Evolutionary conservation across 2,888 invertebrate species (phyloP), one percentile per base, ranked within the genome.

Genomic region (Plebejus melissa): DNA sequence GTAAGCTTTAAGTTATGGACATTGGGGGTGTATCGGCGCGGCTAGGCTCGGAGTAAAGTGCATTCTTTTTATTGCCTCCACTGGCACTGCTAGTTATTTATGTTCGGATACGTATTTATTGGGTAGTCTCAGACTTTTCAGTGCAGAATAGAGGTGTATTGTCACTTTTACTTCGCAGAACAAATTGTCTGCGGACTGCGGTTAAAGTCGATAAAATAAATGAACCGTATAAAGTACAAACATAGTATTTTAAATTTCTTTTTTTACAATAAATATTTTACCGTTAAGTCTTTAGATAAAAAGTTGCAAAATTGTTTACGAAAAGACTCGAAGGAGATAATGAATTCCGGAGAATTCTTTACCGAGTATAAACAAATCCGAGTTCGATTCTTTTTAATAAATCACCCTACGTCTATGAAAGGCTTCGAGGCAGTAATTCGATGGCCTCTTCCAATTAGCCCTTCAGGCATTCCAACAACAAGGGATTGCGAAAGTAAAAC

Each of bases 371-470:
- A 79, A 80, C 76, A 79, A 79, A 79, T 78, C 77, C 81, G 79
- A 75, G 80, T 78, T 80, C 76, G 80, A 79, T 80, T 82, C 80
- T 82, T 83, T 82, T 57, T 81, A 85, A 83, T 83, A 84, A 86
- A 86, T 85, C 84, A 81, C 81, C 80, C 77, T 78, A 82, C 83
- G 83, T 83, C 83, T 78, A 82, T 82, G 83, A 82, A 85, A 80
- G 82, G 82, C 82, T 82, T 80, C 80, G 74, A 78, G 81, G 80
- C 80, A 80, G 87, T 85, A 89, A 87, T 87, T 85, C 82, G 85
- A 88, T 86, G 85, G 83, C 81, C 83, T 83, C 82, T 85, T 83
- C 83, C 84, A 87, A 88, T 85, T 85, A 84, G 82, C 84, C 85
- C 85, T 82, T 77, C 75, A 82, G 83, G 83, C 82, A 82, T 83